Evolutionary conservation across 2,113 vertebrate genomes (phyloP), one percentile per base, ranked within the genome.

Genomic region (Stictonetta naevosa): DNA sequence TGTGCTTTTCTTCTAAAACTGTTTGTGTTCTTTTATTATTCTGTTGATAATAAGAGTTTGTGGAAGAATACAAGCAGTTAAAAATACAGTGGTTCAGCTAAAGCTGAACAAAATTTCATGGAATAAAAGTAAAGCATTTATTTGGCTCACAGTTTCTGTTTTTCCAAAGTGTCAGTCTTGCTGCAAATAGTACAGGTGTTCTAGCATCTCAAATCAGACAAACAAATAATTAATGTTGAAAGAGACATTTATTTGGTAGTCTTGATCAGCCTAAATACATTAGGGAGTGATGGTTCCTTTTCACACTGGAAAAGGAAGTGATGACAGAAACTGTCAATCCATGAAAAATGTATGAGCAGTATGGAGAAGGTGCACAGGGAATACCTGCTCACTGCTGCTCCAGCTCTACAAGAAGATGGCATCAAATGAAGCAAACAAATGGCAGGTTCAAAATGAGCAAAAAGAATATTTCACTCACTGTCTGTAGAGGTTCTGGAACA

Each of bases 401-500:
- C 40, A 55, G 5, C 31, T 62, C 3, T 29, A 17, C 55, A 44
- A 25, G 69, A 23, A n/a, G 48, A 14, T n/a, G 59, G n/a, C 72
- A 26, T 69, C 59, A 60, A 20, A 25, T 33, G 48, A 84, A 52
- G 42, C 33, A 58, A 13, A 25, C 14, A 42, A 6, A 4, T 58
- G 40, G 19, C 67, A 66, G 38, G 34, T 73, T 92, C 53, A 19
- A 50, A 66, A 28, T 8, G 29, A 80, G 40, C 33, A 68, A 29
- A 40, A 64, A 36, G 55, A 55, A 8, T 50, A 26, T 33, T 69
- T 91, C n/a, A 56, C n/a, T 6, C 34, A 7, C 33, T 69, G 33
- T 21, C 74, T 53, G 0, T 2, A 34, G 81, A 69, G 38, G 26
- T 38, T 85, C 63, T 77, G 50, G 67, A 81, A 23, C 0, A 0